Percentiles rank a stretch among this genome's conserved stretches.
Evolutionary conservation across 2,888 invertebrate genomes (phyloP).

Genomic region (Leptarthrus brevirostris): DNA sequence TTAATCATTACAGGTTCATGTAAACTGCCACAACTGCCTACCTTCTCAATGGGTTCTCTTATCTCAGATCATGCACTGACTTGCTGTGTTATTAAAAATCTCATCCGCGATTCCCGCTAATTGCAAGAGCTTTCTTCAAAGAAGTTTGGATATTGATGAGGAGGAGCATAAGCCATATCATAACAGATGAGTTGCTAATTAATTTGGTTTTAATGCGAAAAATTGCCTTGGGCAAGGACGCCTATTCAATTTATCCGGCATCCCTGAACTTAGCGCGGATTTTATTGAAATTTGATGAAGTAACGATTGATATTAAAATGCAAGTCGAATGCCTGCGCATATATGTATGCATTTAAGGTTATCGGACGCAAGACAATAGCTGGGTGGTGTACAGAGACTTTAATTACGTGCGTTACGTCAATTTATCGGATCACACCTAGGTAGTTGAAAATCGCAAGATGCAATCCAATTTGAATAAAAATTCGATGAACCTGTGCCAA

Average conservation of each 20-base stretch:
- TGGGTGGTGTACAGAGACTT: background rate
- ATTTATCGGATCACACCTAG: background rate
- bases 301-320: background rate
- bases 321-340: background rate
- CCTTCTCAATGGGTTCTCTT: too few relatives aligned
- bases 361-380: conserved; percentile 1
- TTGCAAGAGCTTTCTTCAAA: too few relatives aligned
- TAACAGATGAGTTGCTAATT: too few relatives aligned
- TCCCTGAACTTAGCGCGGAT: background rate
- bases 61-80: too few relatives aligned
- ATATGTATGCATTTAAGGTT: background rate
- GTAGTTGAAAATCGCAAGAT: background rate
- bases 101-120: too few relatives aligned
- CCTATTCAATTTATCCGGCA: background rate
- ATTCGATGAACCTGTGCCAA: background rate
- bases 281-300: background rate
- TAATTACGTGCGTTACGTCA: background rate
- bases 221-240: conserved; percentile 4
- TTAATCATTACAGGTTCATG: background rate
- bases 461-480: background rate
- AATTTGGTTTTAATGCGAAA: too few relatives aligned
- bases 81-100: too few relatives aligned
- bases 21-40: background rate
- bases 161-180: too few relatives aligned
- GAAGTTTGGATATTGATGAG: too few relatives aligned